Evolutionary conservation across 2,888 invertebrate genomes (phyloP).

Genomic region (Campoletis raptor): DNA sequence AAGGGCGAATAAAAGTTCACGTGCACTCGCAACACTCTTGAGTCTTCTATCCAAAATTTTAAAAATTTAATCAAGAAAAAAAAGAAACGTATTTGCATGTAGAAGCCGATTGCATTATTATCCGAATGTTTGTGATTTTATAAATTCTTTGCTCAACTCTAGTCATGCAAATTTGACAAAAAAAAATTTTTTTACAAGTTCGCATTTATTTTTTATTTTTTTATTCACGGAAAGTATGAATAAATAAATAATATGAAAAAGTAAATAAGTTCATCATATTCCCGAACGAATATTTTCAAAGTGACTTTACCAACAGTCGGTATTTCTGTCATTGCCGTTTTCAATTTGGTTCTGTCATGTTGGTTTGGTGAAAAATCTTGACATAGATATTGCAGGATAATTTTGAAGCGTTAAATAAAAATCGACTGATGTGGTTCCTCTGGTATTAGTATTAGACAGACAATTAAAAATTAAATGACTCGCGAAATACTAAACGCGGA

Average conservation of each 20-base stretch:
- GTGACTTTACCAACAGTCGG: neutral
- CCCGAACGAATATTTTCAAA: neutral
- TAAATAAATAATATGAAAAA: neutral
- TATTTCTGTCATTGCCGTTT: neutral
- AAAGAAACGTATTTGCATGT: neutral
- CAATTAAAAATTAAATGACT: neutral
- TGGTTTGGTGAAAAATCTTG: neutral
- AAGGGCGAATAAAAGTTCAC: slow-evolving; percentile 43
- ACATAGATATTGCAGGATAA: neutral
- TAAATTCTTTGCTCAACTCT: neutral
- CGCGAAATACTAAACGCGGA: neutral
- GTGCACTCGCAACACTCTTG: slow-evolving; percentile 36
- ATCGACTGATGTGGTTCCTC: neutral
- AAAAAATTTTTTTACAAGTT: neutral
- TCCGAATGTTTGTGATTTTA: neutral
- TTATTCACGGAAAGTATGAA: neutral
- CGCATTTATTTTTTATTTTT: neutral
- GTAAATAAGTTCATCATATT: neutral
- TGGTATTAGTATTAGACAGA: neutral
- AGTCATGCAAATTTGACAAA: neutral
- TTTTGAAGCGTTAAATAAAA: neutral
- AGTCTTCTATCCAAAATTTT: slow-evolving; percentile 1
- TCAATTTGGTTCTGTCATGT: neutral
- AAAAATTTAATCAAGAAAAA: neutral
- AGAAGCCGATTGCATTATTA: neutral